Conservation (phyloP, 2,888 invertebrate species). For the Luffia ferchaultella region DNA sequence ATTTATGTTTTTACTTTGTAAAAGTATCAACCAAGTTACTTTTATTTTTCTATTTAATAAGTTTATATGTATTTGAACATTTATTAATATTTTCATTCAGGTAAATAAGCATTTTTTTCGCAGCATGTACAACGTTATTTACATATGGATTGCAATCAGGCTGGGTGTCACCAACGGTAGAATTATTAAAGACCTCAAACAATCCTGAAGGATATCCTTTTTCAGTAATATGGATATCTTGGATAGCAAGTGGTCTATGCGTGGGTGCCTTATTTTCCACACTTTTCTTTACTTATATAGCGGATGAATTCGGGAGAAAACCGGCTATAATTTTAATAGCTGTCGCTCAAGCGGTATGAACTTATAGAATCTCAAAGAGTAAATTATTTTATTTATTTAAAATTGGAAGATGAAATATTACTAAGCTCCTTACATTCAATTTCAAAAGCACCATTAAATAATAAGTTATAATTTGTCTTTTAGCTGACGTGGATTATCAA, state of each 20-base stretch:
- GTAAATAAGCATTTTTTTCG: no score
- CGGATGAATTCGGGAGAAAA: constrained; percentile 10
- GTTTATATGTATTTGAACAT: no score
- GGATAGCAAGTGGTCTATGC: constrained; percentile 10
- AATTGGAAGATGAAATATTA: not conserved
- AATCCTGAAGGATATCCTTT: constrained; percentile 12
- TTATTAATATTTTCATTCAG: no score
- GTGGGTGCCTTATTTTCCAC: constrained; percentile 3
- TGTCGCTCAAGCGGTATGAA: constrained; percentile 13
- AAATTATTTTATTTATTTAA: not conserved
- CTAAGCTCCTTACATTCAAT: no score
- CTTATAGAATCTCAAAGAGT: not conserved
- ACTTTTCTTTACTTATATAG: constrained; percentile 6
- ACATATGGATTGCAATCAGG: constrained; percentile 12
- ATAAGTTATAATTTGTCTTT: no score
- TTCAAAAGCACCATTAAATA: no score
- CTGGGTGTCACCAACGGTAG: constrained; percentile 11
- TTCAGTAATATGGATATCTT: constrained; percentile 8
- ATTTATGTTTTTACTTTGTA: no score
- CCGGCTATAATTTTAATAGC: constrained; percentile 6
- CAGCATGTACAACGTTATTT: constrained; percentile 7
- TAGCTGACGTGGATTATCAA: constrained; percentile 14
- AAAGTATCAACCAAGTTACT: no score
- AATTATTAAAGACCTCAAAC: constrained; percentile 7
- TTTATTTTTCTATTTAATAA: no score